Percentiles rank a stretch among this genome's conserved stretches.
These are phyloP conservation scores for Cataglyphis rosenhaueri DNA, from an alignment of 2,888 invertebrate genomes.

Conservation along the genomic window DNA sequence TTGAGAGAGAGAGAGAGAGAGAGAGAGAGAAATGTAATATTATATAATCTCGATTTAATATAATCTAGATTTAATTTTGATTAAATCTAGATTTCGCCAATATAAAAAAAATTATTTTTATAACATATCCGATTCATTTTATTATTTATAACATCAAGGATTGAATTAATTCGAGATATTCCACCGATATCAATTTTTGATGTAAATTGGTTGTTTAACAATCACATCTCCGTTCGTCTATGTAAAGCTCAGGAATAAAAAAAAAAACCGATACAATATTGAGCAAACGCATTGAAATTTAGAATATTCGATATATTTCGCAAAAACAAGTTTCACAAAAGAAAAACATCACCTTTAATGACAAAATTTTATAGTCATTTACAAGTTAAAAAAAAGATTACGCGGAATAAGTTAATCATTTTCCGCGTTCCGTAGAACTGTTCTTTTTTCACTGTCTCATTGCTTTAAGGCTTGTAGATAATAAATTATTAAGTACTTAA, in stretches of 20 bases:
- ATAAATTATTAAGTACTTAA: too few relatives aligned
- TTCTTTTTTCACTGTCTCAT: neutral
- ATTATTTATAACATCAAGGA: neutral
- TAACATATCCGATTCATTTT: neutral
- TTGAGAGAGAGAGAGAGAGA: neutral
- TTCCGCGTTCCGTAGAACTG: neutral
- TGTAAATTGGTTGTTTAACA: neutral
- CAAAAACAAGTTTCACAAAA: neutral
- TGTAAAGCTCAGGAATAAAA: neutral
- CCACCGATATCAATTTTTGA: conserved; percentile 8
- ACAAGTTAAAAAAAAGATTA: neutral
- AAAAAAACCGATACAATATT: neutral
- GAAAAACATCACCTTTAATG: neutral
- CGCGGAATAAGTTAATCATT: neutral
- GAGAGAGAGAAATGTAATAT: too few relatives aligned
- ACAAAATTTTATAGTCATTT: neutral
- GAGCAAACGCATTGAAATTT: neutral
- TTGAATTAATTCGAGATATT: neutral
- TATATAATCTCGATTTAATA: neutral
- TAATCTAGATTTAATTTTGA: too few relatives aligned
- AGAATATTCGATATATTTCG: neutral
- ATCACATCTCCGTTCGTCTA: neutral
- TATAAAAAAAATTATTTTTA: neutral
- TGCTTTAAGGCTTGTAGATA: neutral
- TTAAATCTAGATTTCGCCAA: neutral